phyloP scores from a whole-genome alignment of 1,140 invertebrate genomes.

The Ditylenchus dipsaci region DNA sequence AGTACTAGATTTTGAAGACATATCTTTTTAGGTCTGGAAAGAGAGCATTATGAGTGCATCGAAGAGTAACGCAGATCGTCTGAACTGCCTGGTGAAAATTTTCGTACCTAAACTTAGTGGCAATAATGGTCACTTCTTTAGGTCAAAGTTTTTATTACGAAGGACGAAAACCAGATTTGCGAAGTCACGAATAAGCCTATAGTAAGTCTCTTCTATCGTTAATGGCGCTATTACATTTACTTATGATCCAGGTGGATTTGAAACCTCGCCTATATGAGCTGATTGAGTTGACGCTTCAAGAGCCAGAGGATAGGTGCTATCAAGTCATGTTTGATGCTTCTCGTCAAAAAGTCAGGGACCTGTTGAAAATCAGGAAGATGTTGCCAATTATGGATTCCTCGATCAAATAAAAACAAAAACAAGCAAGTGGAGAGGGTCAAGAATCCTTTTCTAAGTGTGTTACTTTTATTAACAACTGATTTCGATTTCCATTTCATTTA shows the following conservation, averaged over 20 bases:
- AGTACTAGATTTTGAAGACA: too few species aligned
- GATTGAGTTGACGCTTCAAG: conserved; percentile 35
- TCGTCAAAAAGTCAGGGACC: conserved; percentile 37
- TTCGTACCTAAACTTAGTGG: too few species aligned
- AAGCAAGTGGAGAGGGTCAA: conserved; percentile 7
- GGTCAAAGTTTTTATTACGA: conserved; percentile 42
- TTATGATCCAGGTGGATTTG: conserved; percentile 13
- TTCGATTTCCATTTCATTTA: neutral
- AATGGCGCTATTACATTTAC: too few species aligned
- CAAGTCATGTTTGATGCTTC: conserved; percentile 46
- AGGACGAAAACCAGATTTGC: conserved; percentile 50
- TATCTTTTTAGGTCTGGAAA: conserved; percentile 64
- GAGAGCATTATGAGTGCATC: conserved; percentile 38
- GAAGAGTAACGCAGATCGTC: conserved; percentile 33
- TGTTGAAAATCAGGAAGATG: conserved; percentile 28
- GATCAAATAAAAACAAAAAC: neutral
- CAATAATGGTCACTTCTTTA: too few species aligned
- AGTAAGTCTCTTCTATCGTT: conserved; percentile 13
- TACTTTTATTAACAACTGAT: neutral
- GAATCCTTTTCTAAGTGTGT: conserved; percentile 30
- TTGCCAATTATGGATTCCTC: neutral
- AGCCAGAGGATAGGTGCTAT: conserved; percentile 41
- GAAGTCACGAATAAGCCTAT: conserved; percentile 42
- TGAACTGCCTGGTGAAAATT: conserved; percentile 44
- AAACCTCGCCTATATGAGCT: conserved; percentile 28